Conservation (phyloP, 2,797 vertebrate species). For the Anolis apletophallus region DNA sequence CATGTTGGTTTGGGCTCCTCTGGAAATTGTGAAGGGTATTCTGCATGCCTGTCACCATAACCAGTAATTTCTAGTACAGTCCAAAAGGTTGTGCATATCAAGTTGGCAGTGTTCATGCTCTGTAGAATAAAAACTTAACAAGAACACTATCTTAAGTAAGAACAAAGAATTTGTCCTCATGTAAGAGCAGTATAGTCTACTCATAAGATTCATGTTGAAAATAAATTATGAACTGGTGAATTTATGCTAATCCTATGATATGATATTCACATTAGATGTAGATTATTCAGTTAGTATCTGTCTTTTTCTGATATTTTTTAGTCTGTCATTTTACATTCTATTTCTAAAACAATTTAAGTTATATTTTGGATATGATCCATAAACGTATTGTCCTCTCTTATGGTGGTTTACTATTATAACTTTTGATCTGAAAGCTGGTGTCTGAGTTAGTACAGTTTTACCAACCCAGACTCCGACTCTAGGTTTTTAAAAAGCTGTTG, state of each 20-base stretch:
- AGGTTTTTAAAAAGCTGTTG: not conserved
- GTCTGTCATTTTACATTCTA: not conserved
- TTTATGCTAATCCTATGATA: not conserved
- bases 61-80: not conserved
- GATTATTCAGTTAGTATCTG: not conserved
- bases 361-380: not conserved
- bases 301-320: not conserved
- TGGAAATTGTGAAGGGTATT: no score
- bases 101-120: not conserved
- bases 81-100: not conserved
- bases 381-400: not conserved
- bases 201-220: not conserved
- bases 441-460: no score
- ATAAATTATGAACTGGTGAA: not conserved
- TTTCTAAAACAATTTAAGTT: not conserved
- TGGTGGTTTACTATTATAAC: no score
- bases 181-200: not conserved
- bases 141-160: no score
- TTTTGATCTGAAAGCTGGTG: no score
- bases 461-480: no score
- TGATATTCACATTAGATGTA: not conserved
- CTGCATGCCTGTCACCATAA: no score
- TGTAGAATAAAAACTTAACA: not conserved
- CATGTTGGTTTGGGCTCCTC: no score
- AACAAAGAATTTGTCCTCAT: not conserved